These are phyloP conservation scores for Barypeithes pellucidus DNA, from an alignment of 2,888 invertebrate genomes.

Conservation along the genomic window DNA sequence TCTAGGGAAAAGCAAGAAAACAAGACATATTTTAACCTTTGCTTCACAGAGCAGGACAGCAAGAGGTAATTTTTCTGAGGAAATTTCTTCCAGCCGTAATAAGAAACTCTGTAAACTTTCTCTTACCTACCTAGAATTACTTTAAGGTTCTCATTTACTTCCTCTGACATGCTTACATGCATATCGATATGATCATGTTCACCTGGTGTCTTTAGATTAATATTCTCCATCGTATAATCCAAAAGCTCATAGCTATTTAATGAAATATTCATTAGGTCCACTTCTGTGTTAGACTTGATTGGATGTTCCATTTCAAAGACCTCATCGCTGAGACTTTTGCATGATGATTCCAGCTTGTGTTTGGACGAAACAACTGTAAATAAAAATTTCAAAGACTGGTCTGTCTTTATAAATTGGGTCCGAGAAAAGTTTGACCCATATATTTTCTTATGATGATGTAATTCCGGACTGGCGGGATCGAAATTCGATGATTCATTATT, in stretches of 20 bases:
- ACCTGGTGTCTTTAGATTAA: conserved; percentile 51
- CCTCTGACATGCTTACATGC: conserved; percentile 70
- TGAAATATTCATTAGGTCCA: conserved; percentile 68
- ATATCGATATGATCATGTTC: conserved; percentile 62
- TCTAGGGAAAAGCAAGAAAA: too few species aligned
- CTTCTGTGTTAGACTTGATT: conserved; percentile 62
- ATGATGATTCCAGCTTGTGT: conserved; percentile 27
- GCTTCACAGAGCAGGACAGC: too few species aligned
- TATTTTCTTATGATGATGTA: too few species aligned
- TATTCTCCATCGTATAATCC: conserved; percentile 68
- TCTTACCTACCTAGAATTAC: conserved; percentile 55
- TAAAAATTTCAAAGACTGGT: conserved; percentile 5
- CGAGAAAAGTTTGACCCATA: too few species aligned
- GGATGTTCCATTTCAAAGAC: conserved; percentile 67
- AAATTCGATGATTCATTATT: too few species aligned
- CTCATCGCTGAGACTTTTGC: conserved; percentile 61
- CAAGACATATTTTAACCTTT: too few species aligned
- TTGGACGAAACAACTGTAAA: conserved; percentile 5
- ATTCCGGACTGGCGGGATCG: too few species aligned
- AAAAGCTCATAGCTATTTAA: conserved; percentile 69
- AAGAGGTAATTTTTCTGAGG: neutral
- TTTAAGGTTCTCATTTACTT: conserved; percentile 68
- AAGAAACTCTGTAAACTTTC: neutral
- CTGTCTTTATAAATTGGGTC: neutral
- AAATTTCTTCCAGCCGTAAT: too few species aligned